These are phyloP conservation scores for Aratinga solstitialis DNA, from an alignment of 2,797 vertebrate species.

Conservation along the genomic window DNA sequence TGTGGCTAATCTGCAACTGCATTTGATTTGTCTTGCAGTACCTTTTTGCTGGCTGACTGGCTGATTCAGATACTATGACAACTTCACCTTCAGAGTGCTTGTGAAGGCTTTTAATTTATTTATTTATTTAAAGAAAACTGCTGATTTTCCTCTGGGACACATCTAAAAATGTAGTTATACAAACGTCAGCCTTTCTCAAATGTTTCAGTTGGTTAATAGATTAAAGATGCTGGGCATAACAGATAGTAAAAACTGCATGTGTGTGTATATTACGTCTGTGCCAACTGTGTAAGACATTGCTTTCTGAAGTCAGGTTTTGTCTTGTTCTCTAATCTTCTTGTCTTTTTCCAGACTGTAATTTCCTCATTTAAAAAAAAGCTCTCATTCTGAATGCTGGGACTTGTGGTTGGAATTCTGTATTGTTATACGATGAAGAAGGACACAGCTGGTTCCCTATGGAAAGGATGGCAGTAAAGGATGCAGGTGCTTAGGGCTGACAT, in stretches of 20 bases:
- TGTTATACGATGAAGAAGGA: not conserved
- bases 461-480: not conserved
- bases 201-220: not conserved
- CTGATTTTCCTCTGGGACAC: not conserved
- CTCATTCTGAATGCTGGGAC: not conserved
- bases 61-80: not conserved
- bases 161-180: not conserved
- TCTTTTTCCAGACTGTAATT: not conserved
- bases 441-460: not conserved
- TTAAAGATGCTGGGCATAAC: not conserved
- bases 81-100: not conserved
- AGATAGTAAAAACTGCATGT: not conserved
- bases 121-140: not conserved
- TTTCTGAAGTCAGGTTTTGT: not conserved
- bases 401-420: not conserved
- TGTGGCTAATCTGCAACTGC: not conserved
- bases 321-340: not conserved
- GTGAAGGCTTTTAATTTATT: not conserved
- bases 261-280: not conserved
- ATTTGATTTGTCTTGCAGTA: not conserved
- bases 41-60: accelerated
- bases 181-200: not conserved
- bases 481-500: not conserved
- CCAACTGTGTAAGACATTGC: not conserved
- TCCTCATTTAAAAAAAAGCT: not conserved